These are phyloP conservation scores for Stenotaenia linearis DNA, from an alignment of 2,888 invertebrate genomes.

Conservation along the genomic window DNA sequence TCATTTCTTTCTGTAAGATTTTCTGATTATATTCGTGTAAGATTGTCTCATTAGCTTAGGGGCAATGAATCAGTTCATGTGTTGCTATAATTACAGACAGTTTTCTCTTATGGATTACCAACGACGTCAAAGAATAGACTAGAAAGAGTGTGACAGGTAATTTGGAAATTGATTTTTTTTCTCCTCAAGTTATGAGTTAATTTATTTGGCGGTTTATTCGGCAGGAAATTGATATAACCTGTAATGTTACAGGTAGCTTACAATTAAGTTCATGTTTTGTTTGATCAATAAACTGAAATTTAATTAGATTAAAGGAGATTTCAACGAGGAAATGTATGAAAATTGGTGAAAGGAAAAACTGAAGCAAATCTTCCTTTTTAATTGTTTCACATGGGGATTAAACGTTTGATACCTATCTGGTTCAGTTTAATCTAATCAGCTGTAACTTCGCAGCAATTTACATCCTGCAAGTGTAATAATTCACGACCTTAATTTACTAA, in stretches of 20 bases:
- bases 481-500: no score
- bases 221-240: slow-evolving; percentile 17
- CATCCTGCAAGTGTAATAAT: no score
- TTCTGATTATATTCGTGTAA: not conserved
- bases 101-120: not conserved
- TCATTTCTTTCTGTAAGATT: not conserved
- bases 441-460: no score
- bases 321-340: not conserved
- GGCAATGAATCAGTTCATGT: slow-evolving; percentile 19
- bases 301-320: slow-evolving; percentile 3
- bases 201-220: slow-evolving; percentile 18
- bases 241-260: slow-evolving; percentile 17
- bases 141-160: slow-evolving; percentile 17
- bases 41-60: slow-evolving; percentile 17
- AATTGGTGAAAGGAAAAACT: not conserved
- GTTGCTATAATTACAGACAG: slow-evolving; percentile 1
- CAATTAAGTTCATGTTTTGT: not conserved
- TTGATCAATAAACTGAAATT: slow-evolving; percentile 10
- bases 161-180: slow-evolving; percentile 22
- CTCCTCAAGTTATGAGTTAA: not conserved
- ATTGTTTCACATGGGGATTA: not conserved
- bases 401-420: not conserved
- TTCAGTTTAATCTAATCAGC: not conserved
- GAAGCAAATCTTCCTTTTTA: not conserved
- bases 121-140: not conserved